These are phyloP conservation scores for Stegastes partitus DNA, from an alignment of 2,113 vertebrate genomes.

Conservation along the genomic window DNA sequence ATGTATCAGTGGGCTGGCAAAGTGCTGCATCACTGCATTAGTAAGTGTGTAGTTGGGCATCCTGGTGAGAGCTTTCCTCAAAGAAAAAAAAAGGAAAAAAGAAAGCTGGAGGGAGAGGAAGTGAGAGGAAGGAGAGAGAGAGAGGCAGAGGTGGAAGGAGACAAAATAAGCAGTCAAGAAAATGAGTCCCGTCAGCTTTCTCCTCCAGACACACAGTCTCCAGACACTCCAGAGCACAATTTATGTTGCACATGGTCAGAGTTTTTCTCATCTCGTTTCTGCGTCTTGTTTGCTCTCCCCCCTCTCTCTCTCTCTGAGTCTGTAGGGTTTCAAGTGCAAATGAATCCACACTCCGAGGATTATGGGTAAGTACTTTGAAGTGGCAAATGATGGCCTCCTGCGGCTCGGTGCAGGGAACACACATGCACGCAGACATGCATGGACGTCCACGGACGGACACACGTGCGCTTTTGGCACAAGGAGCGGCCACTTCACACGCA, in stretches of 20 bases:
- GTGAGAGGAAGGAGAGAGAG: neutral
- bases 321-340: conserved; percentile 75
- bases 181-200: conserved; percentile 58
- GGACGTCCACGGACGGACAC: neutral
- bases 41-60: conserved; percentile 11
- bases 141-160: conserved; percentile 43
- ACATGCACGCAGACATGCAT: too few species aligned
- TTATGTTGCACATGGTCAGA: conserved; percentile 54
- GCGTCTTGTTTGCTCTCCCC: neutral
- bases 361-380: conserved; percentile 73
- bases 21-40: neutral
- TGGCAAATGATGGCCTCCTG: conserved; percentile 68
- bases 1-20: neutral
- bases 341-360: conserved; percentile 73
- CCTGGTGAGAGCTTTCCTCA: conserved; percentile 34
- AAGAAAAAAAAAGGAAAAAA: neutral
- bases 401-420: conserved; percentile 33
- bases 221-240: conserved; percentile 34
- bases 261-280: conserved; percentile 48
- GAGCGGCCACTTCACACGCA: neutral
- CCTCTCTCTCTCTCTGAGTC: conserved; percentile 17
- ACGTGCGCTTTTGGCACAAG: neutral
- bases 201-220: conserved; percentile 4
- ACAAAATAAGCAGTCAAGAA: conserved; percentile 59
- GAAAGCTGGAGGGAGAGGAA: conserved; percentile 7